Evolutionary conservation across 1,140 invertebrate species (phyloP).

Genomic region (Drosophila pruinosa): DNA sequence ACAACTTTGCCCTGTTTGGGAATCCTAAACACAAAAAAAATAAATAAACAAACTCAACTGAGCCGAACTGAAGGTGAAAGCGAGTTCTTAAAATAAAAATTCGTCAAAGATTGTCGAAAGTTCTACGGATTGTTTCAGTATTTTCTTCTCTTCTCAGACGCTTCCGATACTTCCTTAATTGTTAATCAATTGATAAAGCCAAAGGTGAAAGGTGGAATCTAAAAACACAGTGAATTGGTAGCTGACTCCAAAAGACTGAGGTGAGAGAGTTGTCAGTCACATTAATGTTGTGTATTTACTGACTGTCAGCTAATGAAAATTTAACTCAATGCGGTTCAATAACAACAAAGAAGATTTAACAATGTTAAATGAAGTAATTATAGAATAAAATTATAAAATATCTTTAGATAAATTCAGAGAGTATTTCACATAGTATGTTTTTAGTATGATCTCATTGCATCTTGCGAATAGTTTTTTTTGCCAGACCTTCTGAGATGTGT

Average conservation of each 20-base stretch:
- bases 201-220: background rate
- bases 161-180: background rate
- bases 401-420: too few species aligned
- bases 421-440: too few species aligned
- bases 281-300: too few species aligned
- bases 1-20: background rate
- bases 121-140: background rate
- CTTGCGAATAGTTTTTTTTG: background rate
- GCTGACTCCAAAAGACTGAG: too few species aligned
- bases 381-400: too few species aligned
- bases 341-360: too few species aligned
- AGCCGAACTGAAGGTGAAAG: slow-evolving; percentile 35
- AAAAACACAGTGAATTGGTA: too few species aligned
- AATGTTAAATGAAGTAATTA: too few species aligned
- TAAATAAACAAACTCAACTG: background rate
- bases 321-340: too few species aligned
- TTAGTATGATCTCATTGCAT: background rate
- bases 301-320: too few species aligned
- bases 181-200: background rate
- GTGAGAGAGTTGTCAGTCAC: too few species aligned
- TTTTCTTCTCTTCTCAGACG: background rate
- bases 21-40: background rate
- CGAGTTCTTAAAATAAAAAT: slow-evolving; percentile 21
- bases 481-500: background rate
- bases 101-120: slow-evolving; percentile 10